Base-by-base conservation (phyloP, 2,113 vertebrate genomes). In the Malurus melanocephalus region DNA sequence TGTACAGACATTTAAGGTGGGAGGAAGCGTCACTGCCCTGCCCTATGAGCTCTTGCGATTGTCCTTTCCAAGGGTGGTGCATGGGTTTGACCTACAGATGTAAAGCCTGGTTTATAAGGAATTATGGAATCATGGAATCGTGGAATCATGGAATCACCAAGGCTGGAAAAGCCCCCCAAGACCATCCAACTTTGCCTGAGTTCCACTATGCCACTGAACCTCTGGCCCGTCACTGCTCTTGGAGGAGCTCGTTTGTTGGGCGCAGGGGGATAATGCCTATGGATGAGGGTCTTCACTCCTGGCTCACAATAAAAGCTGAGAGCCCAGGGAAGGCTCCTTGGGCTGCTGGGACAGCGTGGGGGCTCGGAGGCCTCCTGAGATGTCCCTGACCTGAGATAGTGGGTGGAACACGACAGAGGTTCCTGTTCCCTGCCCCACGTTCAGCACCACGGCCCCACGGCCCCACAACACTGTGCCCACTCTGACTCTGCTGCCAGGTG, bases 61-160 rank as follows among this genome's bases (percentile, higher is more conserved):
- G 3, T 48, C 42, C 52, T 30, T 21, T 16, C 23, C 9, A 5
- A 11, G 23, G n/a, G 38, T n/a, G 13, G 18, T 9, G n/a, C 49
- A 16, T 1, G 0, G 10, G 4, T 38, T n/a, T 20, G 26, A 14
- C n/a, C 23, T 16, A 5, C 13, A 35, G 26, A 4, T 6, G 14
- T 7, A 10, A 61, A 65, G 48, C 12, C 64, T 53, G 59, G 19
- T 35, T 53, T 35, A 9, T 5, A n/a, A 7, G 10, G 48, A n/a
- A 64, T 64, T 11, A 28, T 4, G 6, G 26, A 52, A 43, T 28
- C 10, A 27, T 13, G 3, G 26, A 18, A 30, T 62, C 15, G 30
- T 8, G 38, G 2, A 24, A n/a, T 33, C 23, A 10, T 5, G 13
- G 48, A 28, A 28, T 28, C 35, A 52, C 8, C 49, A 22, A 27